Evolutionary conservation across 2,888 invertebrate species (phyloP), one percentile per base, ranked within the genome.

Genomic region (Cyclophora albipunctata): DNA sequence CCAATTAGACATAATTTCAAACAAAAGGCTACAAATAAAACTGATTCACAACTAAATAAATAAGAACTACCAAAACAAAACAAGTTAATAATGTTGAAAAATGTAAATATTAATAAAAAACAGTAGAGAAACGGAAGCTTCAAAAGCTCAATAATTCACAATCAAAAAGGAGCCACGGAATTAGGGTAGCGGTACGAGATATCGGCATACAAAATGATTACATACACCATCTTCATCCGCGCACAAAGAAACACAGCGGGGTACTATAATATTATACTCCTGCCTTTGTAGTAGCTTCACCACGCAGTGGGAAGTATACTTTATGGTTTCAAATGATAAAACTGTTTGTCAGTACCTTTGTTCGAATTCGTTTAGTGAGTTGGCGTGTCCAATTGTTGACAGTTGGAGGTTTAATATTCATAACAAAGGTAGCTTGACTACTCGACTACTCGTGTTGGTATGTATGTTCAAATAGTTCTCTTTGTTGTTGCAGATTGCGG

Each of bases 401-500:
- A 67, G 62, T 59, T 69, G 62, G 60, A 70, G 66, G 75, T 68
- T 67, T 73, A 66, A 72, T 70, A 66, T 67, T 67, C 68, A 66
- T 82, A 81, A 84, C 81, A 71, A n/a, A 84, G 81, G 68, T 76
- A 71, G 71, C 73, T 51, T 60, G 54, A 53, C 50, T 53, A 56
- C 49, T 55, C 49, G 58, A 5, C 55, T 56, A 60, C 48, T 60
- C 54, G 58, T 61, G 57, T 56, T 63, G 54, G 57, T 64, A 5
- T 4, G 37, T 20, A 5, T 37, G 5, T 37, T 37, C 37, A 37
- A 62, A 68, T 66, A 67, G 61, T 63, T 47, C 57, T 53, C 60
- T 66, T 58, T 66, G 58, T 89, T 90, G 89, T 93, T 92, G 52
- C 91, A 95, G 96, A 92, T 91, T 96, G 89, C 92, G 95, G 72